Evolutionary conservation across 2,888 invertebrate species (phyloP), one percentile per base, ranked within the genome.

Genomic region (Sesia bembeciformis): DNA sequence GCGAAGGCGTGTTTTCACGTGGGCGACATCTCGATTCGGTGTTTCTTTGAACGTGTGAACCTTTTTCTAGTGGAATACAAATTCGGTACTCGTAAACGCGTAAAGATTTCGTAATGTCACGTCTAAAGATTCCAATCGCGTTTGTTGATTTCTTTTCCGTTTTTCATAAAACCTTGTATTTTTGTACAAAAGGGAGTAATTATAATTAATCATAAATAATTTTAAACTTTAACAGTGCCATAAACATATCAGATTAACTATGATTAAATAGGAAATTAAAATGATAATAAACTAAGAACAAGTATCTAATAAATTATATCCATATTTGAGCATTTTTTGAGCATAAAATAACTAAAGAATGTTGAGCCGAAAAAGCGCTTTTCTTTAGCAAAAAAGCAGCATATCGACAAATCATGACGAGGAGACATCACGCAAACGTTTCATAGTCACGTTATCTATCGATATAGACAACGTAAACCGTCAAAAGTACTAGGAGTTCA

Each of bases 401-500:
- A 0, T 4, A 50, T 50, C 50, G 38, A 50, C 39, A 23, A 50
- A 39, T 4, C 6, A 5, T 4, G 23, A 8, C 39, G 39, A 50
- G 23, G 23, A 23, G 23, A 23, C 23, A 23, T 23, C 39, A 50
- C 7, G 23, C 46, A 62, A 70, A 68, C 64, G 58, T 42, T 57
- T 61, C 58, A 61, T 64, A 76, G 72, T 78, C 70, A 78, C 79
- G 77, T 73, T 71, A 80, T 78, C 75, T 81, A 83, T 87, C 85
- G 84, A 87, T 80, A 85, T 81, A 84, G 75, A 77, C 75, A 84
- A 84, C 86, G 85, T 81, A 74, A 76, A 80, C 78, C 83, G 82
- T 87, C 85, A 81, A 84, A 83, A 74, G 66, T 86, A 88, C 88
- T 75, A 89, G 88, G 88, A 73, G 62, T 74, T 56, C 85, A 89